Base-by-base conservation (phyloP, 2,888 invertebrate genomes). In the Celastrina argiolus region DNA sequence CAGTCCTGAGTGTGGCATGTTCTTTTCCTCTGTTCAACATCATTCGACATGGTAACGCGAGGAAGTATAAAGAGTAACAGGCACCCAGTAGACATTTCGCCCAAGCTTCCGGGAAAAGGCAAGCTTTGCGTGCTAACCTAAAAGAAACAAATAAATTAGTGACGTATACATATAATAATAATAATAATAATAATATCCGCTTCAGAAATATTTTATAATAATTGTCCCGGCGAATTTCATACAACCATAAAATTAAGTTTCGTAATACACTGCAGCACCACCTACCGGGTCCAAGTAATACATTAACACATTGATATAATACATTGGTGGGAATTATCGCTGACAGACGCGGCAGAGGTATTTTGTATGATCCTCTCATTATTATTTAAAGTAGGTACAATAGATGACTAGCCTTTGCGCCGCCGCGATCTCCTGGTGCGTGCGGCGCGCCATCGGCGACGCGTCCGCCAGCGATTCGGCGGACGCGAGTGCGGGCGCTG, bases 51-150 rank as follows among this genome's bases (percentile, higher is more conserved):
- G 99, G 99, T 72, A 99, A 92, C 75, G 98, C 96, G 76, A 99
- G 94, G 85, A 99, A 99, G 95, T 99, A 99, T 31, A 99, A 92
- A 42, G 99, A 97, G 81, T 97, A 97, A 79, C 97, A 97, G 1
- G 97, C 96, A 42, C 96, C 96, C 7, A 97, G 92, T 22, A 97
- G 87, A 83, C 96, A 98, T 83, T 96, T 96, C 4, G 98, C 97
- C 98, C 98, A 99, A n/a, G 95, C 92, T 76, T 96, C 95, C 0
- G 98, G 97, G 64, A 94, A 93, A 69, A 90, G 75, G 73, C 92
- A 92, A 5, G 93, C 92, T 73, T 93, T 93, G 59, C 92, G 89
- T 2, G 93, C 94, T 74, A 93, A 77, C 73, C 93, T 93, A 75
- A 42, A 31, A 66, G 36, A 51, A 22, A 51, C 8, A 2, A 2